A percentile compares a stretch with the other conserved stretches of the same genome.
Conservation (phyloP, 2,888 invertebrate species). For the Calliphora vomitoria region DNA sequence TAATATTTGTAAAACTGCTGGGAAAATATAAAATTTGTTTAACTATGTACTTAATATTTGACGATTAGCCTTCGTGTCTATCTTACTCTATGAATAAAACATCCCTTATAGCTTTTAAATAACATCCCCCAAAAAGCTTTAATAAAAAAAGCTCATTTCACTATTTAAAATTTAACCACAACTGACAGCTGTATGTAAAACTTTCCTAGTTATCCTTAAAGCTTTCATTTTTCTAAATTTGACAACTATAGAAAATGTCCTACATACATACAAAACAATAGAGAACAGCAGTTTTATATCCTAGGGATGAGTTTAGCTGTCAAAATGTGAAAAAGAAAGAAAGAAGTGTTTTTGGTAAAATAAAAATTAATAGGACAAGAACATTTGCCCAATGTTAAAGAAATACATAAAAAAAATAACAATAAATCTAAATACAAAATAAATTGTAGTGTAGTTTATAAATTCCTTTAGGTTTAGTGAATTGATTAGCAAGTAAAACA, state of each 20-base stretch:
- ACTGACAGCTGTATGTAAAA: neutral
- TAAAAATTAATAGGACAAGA: conserved; percentile 41
- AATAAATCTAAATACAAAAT: neutral
- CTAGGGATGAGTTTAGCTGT: conserved; percentile 59
- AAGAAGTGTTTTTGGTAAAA: conserved; percentile 14
- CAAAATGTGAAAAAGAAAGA: conserved; percentile 63
- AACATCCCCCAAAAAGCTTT: neutral
- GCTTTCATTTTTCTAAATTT: conserved; percentile 26
- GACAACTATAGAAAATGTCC: conserved; percentile 33
- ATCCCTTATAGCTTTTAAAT: conserved; percentile 18
- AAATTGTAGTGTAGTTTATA: conserved; percentile 21
- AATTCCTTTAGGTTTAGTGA: conserved; percentile 17
- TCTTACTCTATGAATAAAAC: neutral
- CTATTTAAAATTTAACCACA: neutral
- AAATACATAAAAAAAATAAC: neutral
- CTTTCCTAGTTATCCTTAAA: neutral
- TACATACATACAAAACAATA: conserved; percentile 47
- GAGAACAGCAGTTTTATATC: conserved; percentile 53
- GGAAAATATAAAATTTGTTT: no score
- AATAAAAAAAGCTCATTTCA: neutral
- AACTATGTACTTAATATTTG: no score
- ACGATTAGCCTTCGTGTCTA: neutral
- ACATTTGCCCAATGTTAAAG: conserved; percentile 3
- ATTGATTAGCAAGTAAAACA: conserved; percentile 45
- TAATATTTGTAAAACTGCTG: no score